phyloP scores from a whole-genome alignment of 1,140 invertebrate species.

The Polyergus mexicanus region DNA sequence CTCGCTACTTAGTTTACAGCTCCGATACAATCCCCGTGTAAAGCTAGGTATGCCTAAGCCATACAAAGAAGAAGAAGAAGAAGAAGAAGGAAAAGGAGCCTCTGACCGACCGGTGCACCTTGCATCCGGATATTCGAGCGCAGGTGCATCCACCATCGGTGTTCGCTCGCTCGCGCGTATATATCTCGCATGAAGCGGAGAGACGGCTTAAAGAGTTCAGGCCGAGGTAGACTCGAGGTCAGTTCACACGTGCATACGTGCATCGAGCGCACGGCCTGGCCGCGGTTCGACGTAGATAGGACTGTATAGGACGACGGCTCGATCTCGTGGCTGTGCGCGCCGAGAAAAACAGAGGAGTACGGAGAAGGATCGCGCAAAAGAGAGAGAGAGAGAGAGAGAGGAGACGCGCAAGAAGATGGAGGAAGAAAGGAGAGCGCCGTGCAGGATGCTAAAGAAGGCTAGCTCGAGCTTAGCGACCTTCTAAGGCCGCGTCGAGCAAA shows the following conservation, averaged over 20 bases:
- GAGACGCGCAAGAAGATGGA: neutral
- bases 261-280: slow-evolving; percentile 21
- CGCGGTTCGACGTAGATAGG: slow-evolving; percentile 62
- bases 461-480: slow-evolving; percentile 80
- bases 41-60: slow-evolving; percentile 39
- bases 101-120: slow-evolving; percentile 45
- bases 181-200: slow-evolving; percentile 39
- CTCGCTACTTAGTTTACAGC: neutral
- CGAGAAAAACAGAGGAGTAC: slow-evolving; percentile 38
- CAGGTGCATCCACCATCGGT: slow-evolving; percentile 57
- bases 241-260: slow-evolving; percentile 60
- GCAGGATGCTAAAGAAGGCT: slow-evolving; percentile 80
- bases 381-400: neutral
- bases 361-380: neutral
- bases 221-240: slow-evolving; percentile 56
- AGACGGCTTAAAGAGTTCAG: slow-evolving; percentile 38
- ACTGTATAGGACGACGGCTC: slow-evolving; percentile 49
- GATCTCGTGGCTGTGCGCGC: slow-evolving; percentile 46
- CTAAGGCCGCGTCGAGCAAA: slow-evolving; percentile 80
- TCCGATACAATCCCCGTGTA: slow-evolving; percentile 17
- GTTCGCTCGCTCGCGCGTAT: slow-evolving; percentile 29
- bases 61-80: neutral
- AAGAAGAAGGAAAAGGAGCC: slow-evolving; percentile 41
- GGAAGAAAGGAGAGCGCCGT: slow-evolving; percentile 25
- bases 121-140: slow-evolving; percentile 59